These are phyloP conservation scores for Tortricodes alternella DNA, from an alignment of 2,888 invertebrate species.

Conservation along the genomic window DNA sequence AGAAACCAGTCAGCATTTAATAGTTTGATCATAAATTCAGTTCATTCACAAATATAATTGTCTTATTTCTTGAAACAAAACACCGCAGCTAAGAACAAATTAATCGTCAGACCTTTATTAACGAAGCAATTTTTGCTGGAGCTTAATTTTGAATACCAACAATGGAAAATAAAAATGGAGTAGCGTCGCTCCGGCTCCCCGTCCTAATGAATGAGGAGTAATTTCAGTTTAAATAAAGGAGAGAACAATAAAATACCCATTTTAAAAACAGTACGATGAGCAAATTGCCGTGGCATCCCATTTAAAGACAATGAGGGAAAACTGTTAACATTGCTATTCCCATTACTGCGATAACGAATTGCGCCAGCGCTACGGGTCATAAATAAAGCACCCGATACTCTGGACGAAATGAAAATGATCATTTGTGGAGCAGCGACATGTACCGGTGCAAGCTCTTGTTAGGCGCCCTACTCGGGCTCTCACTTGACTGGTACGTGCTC, in stretches of 20 bases:
- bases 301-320: conserved; percentile 67
- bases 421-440: conserved; percentile 18
- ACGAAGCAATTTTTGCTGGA: conserved; percentile 75
- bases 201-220: conserved; percentile 78
- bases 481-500: conserved; percentile 21
- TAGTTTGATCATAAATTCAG: not conserved
- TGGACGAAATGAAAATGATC: conserved; percentile 17
- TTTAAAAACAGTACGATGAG: conserved; percentile 71
- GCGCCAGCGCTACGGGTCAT: conserved; percentile 17
- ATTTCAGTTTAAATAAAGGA: conserved; percentile 78
- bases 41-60: conserved; percentile 37
- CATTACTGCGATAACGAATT: conserved; percentile 50
- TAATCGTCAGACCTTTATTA: conserved; percentile 71
- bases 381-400: conserved; percentile 27
- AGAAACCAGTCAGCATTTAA: too few relatives aligned
- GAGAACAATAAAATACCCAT: conserved; percentile 76
- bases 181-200: conserved; percentile 64
- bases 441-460: conserved; percentile 11
- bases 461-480: conserved; percentile 6
- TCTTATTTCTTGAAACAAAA: conserved; percentile 52
- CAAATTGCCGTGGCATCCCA: conserved; percentile 71
- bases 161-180: conserved; percentile 77
- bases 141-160: conserved; percentile 80
- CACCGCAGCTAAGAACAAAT: conserved; percentile 63
- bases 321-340: conserved; percentile 64